These are phyloP conservation scores for Psammodynastes pulverulentus DNA, from an alignment of 2,113 vertebrate genomes.

Conservation along the genomic window DNA sequence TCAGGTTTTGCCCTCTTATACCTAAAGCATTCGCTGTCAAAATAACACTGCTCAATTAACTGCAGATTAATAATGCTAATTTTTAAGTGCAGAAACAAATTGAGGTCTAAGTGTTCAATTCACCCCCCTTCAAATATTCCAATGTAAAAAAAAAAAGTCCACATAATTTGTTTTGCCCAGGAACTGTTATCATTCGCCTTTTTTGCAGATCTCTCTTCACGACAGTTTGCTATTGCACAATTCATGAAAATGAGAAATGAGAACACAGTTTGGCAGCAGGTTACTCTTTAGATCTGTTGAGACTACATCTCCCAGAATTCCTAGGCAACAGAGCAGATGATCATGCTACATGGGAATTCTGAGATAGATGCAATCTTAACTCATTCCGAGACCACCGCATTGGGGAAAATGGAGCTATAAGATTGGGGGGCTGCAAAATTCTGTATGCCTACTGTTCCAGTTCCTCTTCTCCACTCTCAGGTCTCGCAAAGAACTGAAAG, in stretches of 20 bases:
- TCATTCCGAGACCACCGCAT: not conserved
- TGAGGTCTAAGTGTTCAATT: not conserved
- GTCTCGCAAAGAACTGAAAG: constrained; percentile 59
- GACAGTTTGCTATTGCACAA: not conserved
- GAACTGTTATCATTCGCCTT: no score
- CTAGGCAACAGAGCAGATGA: not conserved
- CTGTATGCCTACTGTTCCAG: not conserved
- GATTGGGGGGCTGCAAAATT: not conserved
- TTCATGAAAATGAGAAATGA: not conserved
- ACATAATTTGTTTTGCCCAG: not conserved
- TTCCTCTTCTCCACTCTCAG: not conserved
- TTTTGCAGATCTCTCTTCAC: not conserved
- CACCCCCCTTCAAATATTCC: not conserved
- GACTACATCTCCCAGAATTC: not conserved
- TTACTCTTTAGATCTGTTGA: not conserved
- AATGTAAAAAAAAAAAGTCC: not conserved
- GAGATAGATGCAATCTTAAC: not conserved
- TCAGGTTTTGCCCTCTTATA: not conserved
- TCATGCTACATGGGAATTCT: not conserved
- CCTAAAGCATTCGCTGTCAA: not conserved
- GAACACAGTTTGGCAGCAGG: not conserved
- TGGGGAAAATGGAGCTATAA: not conserved
- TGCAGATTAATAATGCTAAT: not conserved
- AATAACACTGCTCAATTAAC: not conserved
- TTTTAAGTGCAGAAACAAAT: not conserved